These are phyloP conservation scores for Xiphydria camelus DNA, from an alignment of 2,888 invertebrate species.

Conservation along the genomic window DNA sequence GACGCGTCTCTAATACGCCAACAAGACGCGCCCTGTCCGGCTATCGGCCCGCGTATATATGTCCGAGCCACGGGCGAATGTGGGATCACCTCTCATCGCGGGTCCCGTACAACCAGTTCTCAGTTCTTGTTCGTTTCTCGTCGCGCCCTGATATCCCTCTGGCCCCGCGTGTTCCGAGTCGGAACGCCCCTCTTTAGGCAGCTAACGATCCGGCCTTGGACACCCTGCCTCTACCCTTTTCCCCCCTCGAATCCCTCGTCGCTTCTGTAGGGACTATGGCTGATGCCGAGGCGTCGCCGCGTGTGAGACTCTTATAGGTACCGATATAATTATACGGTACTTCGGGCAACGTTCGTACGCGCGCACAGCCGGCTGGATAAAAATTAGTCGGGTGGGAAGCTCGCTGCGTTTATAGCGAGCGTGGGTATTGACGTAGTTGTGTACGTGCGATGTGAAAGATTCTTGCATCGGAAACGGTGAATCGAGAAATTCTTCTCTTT, in stretches of 20 bases:
- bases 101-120: constrained; percentile 33
- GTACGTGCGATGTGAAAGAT: too few species aligned
- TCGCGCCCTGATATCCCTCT: constrained; percentile 6
- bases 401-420: too few species aligned
- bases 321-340: too few species aligned
- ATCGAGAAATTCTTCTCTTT: too few species aligned
- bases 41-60: constrained; percentile 22
- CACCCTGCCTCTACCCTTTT: constrained; percentile 25
- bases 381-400: too few species aligned
- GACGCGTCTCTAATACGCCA: constrained; percentile 15
- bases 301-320: too few species aligned
- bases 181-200: constrained; percentile 31
- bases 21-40: constrained; percentile 32
- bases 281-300: constrained; percentile 41
- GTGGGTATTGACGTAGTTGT: too few species aligned
- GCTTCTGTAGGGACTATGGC: constrained; percentile 41
- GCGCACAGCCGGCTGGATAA: too few species aligned
- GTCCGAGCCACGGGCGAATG: too few species aligned
- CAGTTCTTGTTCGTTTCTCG: constrained; percentile 16
- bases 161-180: constrained; percentile 1
- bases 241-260: constrained; percentile 30
- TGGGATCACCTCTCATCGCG: too few species aligned
- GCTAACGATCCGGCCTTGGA: constrained; percentile 51
- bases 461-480: too few species aligned
- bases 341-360: too few species aligned